phyloP scores from a whole-genome alignment of 2,797 vertebrate genomes.

The Myripristis murdjan region DNA sequence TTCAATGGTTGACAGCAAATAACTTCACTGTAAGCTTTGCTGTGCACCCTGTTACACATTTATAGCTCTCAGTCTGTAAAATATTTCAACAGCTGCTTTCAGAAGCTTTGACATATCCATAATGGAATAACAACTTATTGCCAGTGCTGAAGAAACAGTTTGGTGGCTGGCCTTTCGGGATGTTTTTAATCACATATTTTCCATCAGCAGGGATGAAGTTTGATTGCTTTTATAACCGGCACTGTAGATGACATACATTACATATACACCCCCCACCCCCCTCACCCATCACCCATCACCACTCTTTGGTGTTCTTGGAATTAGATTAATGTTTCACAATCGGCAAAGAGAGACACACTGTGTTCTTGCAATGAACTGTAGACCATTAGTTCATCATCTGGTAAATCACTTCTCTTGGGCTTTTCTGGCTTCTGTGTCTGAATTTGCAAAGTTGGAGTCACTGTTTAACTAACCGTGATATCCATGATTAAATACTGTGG shows the following conservation, averaged over 20 bases:
- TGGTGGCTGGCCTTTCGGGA: background rate
- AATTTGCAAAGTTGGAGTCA: constrained; percentile 16
- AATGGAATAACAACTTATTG: background rate
- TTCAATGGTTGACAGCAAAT: constrained; percentile 72
- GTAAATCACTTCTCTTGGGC: constrained; percentile 28
- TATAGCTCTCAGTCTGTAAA: constrained; percentile 50
- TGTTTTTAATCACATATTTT: background rate
- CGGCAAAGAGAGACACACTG: constrained; percentile 6
- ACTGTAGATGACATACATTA: background rate
- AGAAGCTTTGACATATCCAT: constrained; percentile 25
- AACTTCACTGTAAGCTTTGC: constrained; percentile 9
- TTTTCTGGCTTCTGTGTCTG: background rate
- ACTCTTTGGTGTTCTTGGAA: constrained; percentile 20
- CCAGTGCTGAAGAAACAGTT: background rate
- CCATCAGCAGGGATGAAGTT: background rate
- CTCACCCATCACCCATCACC: too few species aligned
- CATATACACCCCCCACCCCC: background rate
- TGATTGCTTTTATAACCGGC: constrained; percentile 6
- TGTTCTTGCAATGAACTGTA: constrained; percentile 31
- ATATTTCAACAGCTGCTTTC: constrained; percentile 50
- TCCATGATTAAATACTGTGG: constrained; percentile 13
- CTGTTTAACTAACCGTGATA: constrained; percentile 29
- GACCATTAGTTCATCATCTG: constrained; percentile 54
- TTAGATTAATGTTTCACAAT: constrained; percentile 71
- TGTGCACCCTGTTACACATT: constrained; percentile 64